phyloP scores from a whole-genome alignment of 2,888 invertebrate species.

The Epiblema foenella region DNA sequence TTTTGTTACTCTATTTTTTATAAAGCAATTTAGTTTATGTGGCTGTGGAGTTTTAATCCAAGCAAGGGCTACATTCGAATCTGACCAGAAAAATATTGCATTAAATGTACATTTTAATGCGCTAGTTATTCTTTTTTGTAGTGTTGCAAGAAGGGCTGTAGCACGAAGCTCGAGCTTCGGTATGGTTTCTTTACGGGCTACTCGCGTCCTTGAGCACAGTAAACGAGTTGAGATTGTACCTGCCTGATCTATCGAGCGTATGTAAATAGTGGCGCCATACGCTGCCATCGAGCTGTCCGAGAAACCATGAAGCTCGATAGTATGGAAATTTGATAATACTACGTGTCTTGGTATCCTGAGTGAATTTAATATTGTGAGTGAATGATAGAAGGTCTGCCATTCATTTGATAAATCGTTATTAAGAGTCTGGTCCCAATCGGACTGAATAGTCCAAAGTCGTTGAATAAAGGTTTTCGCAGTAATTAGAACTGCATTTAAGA shows the following conservation, averaged over 20 bases:
- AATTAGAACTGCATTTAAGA: slow-evolving; percentile 8
- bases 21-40: slow-evolving; percentile 4
- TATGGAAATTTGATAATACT: neutral
- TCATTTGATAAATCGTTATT: neutral
- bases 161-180: slow-evolving; percentile 8
- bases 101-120: slow-evolving; percentile 4
- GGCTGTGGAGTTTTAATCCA: slow-evolving; percentile 8
- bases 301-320: slow-evolving; percentile 1
- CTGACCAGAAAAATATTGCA: slow-evolving; percentile 9
- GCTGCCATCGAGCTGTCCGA: slow-evolving; percentile 14
- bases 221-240: neutral
- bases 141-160: neutral
- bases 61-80: slow-evolving; percentile 9
- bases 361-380: slow-evolving; percentile 3
- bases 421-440: slow-evolving; percentile 8
- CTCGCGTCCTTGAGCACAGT: slow-evolving; percentile 4
- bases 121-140: slow-evolving; percentile 2
- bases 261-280: neutral
- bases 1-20: slow-evolving; percentile 13
- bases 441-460: slow-evolving; percentile 7
- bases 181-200: slow-evolving; percentile 7
- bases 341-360: slow-evolving; percentile 13
- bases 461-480: slow-evolving; percentile 17
- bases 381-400: slow-evolving; percentile 16
- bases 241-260: neutral